Evolutionary conservation across 2,797 vertebrate species (phyloP).

Genomic region (Perodicticus potto): DNA sequence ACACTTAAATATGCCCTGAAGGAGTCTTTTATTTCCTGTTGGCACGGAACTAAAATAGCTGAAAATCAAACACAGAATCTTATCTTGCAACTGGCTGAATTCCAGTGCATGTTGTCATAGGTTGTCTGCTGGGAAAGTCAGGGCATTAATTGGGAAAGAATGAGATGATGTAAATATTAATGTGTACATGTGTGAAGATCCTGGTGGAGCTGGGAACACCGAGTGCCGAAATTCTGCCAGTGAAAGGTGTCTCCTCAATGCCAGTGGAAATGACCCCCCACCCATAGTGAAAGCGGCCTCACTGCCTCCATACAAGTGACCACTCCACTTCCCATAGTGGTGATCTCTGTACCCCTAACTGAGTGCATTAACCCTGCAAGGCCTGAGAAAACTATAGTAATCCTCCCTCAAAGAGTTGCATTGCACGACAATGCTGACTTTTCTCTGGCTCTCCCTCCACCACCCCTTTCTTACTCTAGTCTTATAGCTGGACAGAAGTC

Average conservation of each 20-base stretch:
- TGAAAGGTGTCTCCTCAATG: not conserved
- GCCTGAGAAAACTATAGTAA: not conserved
- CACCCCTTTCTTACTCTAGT: not conserved
- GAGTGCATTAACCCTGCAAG: not conserved
- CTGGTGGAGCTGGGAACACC: not conserved
- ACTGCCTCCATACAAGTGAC: not conserved
- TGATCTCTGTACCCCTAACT: not conserved
- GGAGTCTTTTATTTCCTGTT: not conserved
- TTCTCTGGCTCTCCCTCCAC: no score
- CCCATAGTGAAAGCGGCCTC: not conserved
- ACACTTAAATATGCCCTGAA: not conserved
- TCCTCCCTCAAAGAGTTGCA: fast-evolving
- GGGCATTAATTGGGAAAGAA: not conserved
- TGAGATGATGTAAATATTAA: not conserved
- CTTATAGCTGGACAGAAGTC: not conserved
- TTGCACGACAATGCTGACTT: not conserved
- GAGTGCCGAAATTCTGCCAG: not conserved
- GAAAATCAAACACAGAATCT: not conserved
- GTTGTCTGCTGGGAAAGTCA: not conserved
- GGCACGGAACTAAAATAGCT: not conserved
- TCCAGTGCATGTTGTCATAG: not conserved
- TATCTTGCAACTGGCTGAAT: not conserved
- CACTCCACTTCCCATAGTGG: not conserved
- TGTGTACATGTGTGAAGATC: not conserved
- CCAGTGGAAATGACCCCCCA: not conserved